phyloP scores from a whole-genome alignment of 2,888 invertebrate genomes.

The Chalcis sispes region DNA sequence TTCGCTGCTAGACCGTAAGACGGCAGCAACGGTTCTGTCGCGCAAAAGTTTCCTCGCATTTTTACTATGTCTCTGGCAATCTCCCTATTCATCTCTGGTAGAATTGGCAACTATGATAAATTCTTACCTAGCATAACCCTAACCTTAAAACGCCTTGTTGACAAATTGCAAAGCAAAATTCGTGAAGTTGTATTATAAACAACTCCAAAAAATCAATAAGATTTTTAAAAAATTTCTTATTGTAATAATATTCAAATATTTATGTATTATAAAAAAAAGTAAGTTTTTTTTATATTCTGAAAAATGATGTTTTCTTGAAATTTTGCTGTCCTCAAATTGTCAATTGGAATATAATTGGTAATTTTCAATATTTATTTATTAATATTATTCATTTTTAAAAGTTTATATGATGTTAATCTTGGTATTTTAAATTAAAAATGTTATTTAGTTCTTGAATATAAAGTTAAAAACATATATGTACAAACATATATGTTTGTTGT shows the following conservation, averaged over 20 bases:
- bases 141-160: conserved; percentile 50
- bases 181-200: conserved; percentile 31
- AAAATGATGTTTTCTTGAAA: background rate
- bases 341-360: background rate
- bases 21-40: too few species aligned
- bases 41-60: too few species aligned
- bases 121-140: conserved; percentile 31
- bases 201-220: conserved; percentile 1
- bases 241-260: background rate
- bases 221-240: background rate
- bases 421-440: too few species aligned
- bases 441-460: too few species aligned
- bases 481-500: too few species aligned
- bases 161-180: conserved; percentile 35
- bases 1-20: too few species aligned
- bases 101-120: background rate
- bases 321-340: background rate
- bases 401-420: background rate
- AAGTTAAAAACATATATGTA: too few species aligned
- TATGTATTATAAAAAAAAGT: conserved; percentile 12
- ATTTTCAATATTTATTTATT: conserved; percentile 6
- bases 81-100: too few species aligned
- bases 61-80: too few species aligned
- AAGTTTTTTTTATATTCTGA: conserved; percentile 1
- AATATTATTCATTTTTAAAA: background rate